These are phyloP conservation scores for Galemys pyrenaicus DNA, from an alignment of 2,113 vertebrate genomes.

Conservation along the genomic window DNA sequence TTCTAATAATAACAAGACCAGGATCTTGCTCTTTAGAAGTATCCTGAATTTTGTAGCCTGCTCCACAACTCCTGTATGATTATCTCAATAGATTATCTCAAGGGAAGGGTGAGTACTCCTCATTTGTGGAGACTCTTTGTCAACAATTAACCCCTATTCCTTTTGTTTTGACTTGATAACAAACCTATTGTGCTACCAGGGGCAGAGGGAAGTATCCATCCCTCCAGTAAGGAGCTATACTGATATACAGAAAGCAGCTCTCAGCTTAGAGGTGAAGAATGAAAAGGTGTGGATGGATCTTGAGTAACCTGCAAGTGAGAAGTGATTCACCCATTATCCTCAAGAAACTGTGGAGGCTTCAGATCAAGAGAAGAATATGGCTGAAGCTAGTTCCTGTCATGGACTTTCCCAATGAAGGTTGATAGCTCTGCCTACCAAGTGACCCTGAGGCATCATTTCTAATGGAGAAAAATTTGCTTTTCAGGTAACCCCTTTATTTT, in stretches of 20 bases:
- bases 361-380: neutral
- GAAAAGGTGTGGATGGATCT: neutral
- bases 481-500: conserved; percentile 29
- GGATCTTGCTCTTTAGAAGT: too few species aligned
- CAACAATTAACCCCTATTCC: neutral
- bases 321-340: neutral
- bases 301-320: neutral
- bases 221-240: neutral
- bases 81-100: neutral
- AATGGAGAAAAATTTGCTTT: conserved; percentile 5
- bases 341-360: neutral
- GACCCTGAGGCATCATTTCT: neutral
- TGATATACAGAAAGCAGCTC: neutral
- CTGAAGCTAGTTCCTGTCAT: neutral
- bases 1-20: too few species aligned
- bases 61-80: too few species aligned
- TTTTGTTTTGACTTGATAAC: neutral
- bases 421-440: neutral
- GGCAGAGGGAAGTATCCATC: neutral
- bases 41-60: too few species aligned
- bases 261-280: neutral
- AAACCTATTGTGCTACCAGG: neutral
- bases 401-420: neutral
- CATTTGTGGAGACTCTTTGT: neutral
- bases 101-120: neutral